Percentiles rank a stretch among this genome's conserved stretches.
These are phyloP conservation scores for Kryptolebias marmoratus DNA, from an alignment of 2,113 vertebrate species.

Conservation along the genomic window DNA sequence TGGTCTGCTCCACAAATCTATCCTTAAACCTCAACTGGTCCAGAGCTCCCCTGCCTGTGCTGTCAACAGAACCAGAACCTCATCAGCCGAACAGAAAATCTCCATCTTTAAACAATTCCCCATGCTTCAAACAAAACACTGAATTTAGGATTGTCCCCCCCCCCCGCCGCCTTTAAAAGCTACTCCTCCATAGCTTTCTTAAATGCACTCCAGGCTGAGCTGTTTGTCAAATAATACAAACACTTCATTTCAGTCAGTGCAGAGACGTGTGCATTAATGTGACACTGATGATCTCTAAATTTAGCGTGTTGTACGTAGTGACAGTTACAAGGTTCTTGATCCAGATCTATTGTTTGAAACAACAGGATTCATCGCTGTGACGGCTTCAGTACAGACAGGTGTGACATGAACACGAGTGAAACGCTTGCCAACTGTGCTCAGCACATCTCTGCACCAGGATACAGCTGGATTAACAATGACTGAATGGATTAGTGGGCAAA, in stretches of 20 bases:
- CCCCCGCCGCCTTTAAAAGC: too few relatives aligned
- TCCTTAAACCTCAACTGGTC: neutral
- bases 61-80: too few relatives aligned
- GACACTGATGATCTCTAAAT: conserved; percentile 16
- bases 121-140: neutral
- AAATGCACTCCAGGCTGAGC: neutral
- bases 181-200: neutral
- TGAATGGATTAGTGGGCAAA: conserved; percentile 58
- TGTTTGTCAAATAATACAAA: conserved; percentile 35
- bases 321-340: conserved; percentile 22
- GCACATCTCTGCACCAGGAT: conserved; percentile 40
- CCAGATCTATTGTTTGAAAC: neutral
- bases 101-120: neutral
- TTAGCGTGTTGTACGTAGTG: conserved; percentile 10
- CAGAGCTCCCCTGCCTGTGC: neutral
- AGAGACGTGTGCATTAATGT: conserved; percentile 11
- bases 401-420: conserved; percentile 36
- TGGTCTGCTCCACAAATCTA: neutral
- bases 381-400: conserved; percentile 33
- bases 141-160: neutral
- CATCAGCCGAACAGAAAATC: neutral
- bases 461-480: conserved; percentile 69
- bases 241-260: conserved; percentile 20
- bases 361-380: neutral
- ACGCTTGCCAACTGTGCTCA: conserved; percentile 42